Conservation (phyloP, 1,140 invertebrate species). For the Drosophila murphyi region DNA sequence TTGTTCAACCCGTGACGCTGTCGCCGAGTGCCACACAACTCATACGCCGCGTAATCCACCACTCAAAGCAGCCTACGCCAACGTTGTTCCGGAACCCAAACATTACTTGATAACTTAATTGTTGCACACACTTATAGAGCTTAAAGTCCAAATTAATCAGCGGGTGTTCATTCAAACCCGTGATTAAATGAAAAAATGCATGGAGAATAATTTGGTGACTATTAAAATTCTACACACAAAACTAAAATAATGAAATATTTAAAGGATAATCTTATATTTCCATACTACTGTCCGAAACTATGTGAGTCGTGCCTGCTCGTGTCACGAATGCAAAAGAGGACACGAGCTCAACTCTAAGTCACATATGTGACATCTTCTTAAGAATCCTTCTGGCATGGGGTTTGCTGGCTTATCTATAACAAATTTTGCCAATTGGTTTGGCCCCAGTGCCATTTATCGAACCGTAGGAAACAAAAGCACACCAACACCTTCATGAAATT, state of each 20-base stretch:
- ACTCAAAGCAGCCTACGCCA: slow-evolving; percentile 50
- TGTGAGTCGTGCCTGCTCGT: not conserved
- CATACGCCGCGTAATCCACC: slow-evolving; percentile 63
- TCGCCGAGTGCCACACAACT: slow-evolving; percentile 51
- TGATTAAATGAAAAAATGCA: no score
- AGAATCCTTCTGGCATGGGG: not conserved
- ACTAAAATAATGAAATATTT: no score
- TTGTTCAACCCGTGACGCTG: slow-evolving; percentile 53
- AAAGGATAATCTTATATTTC: no score
- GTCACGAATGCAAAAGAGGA: no score
- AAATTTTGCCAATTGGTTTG: slow-evolving; percentile 33
- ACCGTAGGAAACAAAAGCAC: slow-evolving; percentile 41
- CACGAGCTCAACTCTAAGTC: not conserved
- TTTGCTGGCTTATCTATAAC: slow-evolving; percentile 25
- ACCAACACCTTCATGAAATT: slow-evolving; percentile 76
- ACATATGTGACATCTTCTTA: not conserved
- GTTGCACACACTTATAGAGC: slow-evolving; percentile 22
- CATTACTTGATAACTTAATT: slow-evolving; percentile 43
- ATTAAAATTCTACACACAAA: no score
- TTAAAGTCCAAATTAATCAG: slow-evolving; percentile 8
- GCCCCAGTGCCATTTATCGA: slow-evolving; percentile 49
- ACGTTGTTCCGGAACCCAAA: slow-evolving; percentile 28
- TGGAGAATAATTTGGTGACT: no score
- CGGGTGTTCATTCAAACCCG: not conserved
- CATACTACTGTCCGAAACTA: no score